Evolutionary conservation across 2,113 vertebrate species (phyloP), one percentile per base, ranked within the genome.

Genomic region (Salvelinus sp.): DNA sequence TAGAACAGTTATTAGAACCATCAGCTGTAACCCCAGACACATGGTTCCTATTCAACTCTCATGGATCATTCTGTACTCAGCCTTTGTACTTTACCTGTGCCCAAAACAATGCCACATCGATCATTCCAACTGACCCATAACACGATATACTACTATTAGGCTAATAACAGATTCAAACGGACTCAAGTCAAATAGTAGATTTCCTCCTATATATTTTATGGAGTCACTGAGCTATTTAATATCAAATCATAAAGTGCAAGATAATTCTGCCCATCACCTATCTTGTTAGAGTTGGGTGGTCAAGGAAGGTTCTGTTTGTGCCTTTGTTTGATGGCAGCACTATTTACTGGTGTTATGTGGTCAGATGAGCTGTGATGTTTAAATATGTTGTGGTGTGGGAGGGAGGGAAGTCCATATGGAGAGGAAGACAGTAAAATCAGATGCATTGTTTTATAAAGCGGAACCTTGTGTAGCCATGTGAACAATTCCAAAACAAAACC

Each of bases 261-360:
- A 60, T 20, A 5, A 2, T 60, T 57, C 50, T 14, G 16, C 0
- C 50, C 50, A 57, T 57, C 50, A 57, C 18, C 50, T 57, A 4
- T 18, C 18, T 13, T 57, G 1, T 13, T 18, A 57, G 50, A 57
- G 50, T 13, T 57, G 60, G 7, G 33, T 74, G 4, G 72, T 79
- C 30, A 84, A 79, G 20, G 77, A 28, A 58, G 18, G 68, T 25
- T 70, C 86, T 83, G 64, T 87, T 88, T 89, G 91, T 92, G 89
- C 91, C 90, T 91, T 92, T 77, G 60, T 82, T 84, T 81, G 75
- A 68, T 73, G 48, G 65, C 62, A 73, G 70, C 12, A 77, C 47
- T 65, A 70, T 67, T 73, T 16, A 22, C 0, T 47, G 50, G 20
- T 62, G 44, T 9, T 69, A 5, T 30, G n/a, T 2, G 80, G 28